phyloP scores from a whole-genome alignment of 2,888 invertebrate genomes.

The Himalopsyche kuldschensis region DNA sequence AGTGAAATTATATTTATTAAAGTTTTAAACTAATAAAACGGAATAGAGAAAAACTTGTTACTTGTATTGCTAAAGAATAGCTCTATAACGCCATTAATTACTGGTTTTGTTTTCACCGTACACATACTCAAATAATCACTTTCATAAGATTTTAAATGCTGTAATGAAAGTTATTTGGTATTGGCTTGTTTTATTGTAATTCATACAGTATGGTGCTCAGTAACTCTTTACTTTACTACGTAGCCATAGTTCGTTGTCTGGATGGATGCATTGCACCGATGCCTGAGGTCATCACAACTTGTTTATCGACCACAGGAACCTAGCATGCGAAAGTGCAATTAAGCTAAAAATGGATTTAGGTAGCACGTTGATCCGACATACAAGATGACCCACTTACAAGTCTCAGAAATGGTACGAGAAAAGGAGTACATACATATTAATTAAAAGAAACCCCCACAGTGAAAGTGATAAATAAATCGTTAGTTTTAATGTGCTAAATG shows the following conservation, averaged over 20 bases:
- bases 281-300: not conserved
- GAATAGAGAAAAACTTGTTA: too few relatives aligned
- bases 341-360: not conserved
- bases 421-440: not conserved
- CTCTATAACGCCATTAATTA: too few relatives aligned
- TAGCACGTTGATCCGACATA: not conserved
- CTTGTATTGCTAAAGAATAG: too few relatives aligned
- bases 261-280: not conserved
- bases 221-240: too few relatives aligned
- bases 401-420: not conserved
- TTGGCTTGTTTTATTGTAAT: too few relatives aligned
- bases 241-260: not conserved
- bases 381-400: not conserved
- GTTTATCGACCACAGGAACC: not conserved
- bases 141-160: too few relatives aligned
- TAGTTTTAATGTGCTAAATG: not conserved
- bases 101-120: too few relatives aligned
- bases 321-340: not conserved
- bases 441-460: not conserved
- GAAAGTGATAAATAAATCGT: not conserved
- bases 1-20: too few relatives aligned
- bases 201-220: too few relatives aligned
- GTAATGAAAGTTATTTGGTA: too few relatives aligned
- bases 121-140: too few relatives aligned
- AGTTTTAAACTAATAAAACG: too few relatives aligned